These are phyloP conservation scores for Lathronympha strigana DNA, from an alignment of 2,888 invertebrate genomes.

Conservation along the genomic window DNA sequence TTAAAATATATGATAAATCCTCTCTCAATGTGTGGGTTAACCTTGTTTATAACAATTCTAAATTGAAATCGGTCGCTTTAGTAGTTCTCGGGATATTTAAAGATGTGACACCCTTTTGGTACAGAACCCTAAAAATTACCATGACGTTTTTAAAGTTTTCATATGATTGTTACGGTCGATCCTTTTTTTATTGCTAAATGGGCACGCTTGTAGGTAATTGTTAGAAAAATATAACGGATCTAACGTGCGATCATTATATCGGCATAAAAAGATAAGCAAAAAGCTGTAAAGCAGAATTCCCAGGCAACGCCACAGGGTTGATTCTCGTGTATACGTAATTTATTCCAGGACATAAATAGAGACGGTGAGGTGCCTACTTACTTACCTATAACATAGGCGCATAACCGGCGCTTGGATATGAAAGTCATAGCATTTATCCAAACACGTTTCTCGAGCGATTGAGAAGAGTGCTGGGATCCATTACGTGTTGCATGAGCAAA, in stretches of 20 bases:
- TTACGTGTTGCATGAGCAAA: conserved; percentile 72
- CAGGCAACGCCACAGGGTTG: conserved; percentile 37
- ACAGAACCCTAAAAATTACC: too few relatives aligned
- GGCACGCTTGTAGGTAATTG: background rate
- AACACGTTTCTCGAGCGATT: conserved; percentile 76
- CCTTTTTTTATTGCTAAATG: background rate
- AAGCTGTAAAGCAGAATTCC: conserved; percentile 25
- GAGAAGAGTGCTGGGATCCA: conserved; percentile 76
- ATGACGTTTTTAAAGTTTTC: background rate
- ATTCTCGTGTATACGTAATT: conserved; percentile 38
- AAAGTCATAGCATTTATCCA: conserved; percentile 77
- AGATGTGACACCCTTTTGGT: too few relatives aligned
- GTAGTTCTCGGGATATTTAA: too few relatives aligned
- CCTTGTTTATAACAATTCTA: too few relatives aligned
- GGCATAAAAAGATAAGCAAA: conserved; percentile 21
- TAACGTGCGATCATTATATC: conserved; percentile 26
- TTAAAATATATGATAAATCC: too few relatives aligned
- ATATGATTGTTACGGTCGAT: background rate
- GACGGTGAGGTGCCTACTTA: conserved; percentile 38
- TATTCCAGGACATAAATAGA: conserved; percentile 42
- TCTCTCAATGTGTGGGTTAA: too few relatives aligned
- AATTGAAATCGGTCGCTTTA: too few relatives aligned
- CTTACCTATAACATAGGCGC: conserved; percentile 40
- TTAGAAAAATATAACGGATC: conserved; percentile 10
- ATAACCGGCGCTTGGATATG: conserved; percentile 58